Conservation (phyloP, 2,888 invertebrate genomes). For the Parthenolecanium corni region DNA sequence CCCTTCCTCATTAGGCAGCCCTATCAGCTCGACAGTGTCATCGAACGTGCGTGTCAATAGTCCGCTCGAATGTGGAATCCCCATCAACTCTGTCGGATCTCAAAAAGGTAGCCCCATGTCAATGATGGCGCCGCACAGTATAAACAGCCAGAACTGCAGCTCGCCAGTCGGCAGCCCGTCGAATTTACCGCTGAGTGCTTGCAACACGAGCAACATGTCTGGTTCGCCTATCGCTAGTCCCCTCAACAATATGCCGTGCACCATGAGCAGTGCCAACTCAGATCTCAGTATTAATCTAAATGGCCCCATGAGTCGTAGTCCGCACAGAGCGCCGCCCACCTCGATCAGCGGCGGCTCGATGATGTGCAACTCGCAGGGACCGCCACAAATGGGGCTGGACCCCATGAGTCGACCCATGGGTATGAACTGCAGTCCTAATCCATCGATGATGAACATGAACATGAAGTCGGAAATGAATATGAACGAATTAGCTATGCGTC, state of each 20-base stretch:
- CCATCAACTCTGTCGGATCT: slow-evolving; percentile 36
- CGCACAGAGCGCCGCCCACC: slow-evolving; percentile 14
- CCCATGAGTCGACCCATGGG: slow-evolving; percentile 6
- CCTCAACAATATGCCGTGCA: slow-evolving; percentile 38
- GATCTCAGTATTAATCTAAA: slow-evolving; percentile 28
- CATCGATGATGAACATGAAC: slow-evolving; percentile 11
- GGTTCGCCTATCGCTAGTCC: slow-evolving; percentile 51
- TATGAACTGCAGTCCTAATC: slow-evolving; percentile 24
- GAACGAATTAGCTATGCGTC: slow-evolving; percentile 6
- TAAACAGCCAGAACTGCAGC: slow-evolving; percentile 36
- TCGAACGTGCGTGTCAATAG: slow-evolving; percentile 39
- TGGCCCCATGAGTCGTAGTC: slow-evolving; percentile 14
- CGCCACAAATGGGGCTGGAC: slow-evolving; percentile 26
- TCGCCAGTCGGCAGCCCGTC: slow-evolving; percentile 61
- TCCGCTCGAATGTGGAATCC: slow-evolving; percentile 38
- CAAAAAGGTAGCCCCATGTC: slow-evolving; percentile 39
- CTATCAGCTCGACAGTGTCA: slow-evolving; percentile 31
- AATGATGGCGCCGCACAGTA: slow-evolving; percentile 28
- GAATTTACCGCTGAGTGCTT: slow-evolving; percentile 43
- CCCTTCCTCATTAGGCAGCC: slow-evolving; percentile 35
- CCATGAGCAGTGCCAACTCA: slow-evolving; percentile 38
- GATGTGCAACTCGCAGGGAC: slow-evolving; percentile 22
- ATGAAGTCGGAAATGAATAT: slow-evolving; percentile 14
- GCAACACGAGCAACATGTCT: slow-evolving; percentile 36
- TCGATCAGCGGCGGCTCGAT: slow-evolving; percentile 30